Percentiles rank a stretch among this genome's conserved stretches.
Conservation (phyloP, 2,888 invertebrate genomes). For the Agriopis leucophaearia region DNA sequence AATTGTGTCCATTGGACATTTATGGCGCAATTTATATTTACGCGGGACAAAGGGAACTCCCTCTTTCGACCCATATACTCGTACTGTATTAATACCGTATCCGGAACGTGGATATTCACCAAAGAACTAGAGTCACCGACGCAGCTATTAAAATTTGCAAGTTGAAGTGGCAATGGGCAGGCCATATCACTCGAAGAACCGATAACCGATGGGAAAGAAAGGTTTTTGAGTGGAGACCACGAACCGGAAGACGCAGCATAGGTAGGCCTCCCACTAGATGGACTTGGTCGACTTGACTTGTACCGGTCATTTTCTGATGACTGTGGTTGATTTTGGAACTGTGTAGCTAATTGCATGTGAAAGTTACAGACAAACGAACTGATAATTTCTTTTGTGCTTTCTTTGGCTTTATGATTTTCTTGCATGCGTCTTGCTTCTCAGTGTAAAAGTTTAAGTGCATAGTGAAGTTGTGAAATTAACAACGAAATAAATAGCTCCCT, state of each 20-base stretch:
- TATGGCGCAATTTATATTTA: slow-evolving; percentile 77
- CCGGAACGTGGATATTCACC: too few relatives aligned
- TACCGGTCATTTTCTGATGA: slow-evolving; percentile 20
- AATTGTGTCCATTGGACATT: slow-evolving; percentile 76
- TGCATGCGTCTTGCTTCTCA: neutral
- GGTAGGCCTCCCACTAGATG: too few relatives aligned
- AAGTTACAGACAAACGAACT: neutral
- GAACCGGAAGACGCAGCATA: too few relatives aligned
- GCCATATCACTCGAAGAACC: too few relatives aligned
- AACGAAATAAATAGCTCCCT: neutral
- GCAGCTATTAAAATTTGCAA: too few relatives aligned
- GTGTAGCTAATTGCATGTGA: neutral
- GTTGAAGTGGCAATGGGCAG: too few relatives aligned
- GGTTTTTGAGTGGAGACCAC: too few relatives aligned
- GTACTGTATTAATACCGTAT: too few relatives aligned
- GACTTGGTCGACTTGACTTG: too few relatives aligned
- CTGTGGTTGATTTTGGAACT: slow-evolving; percentile 9
- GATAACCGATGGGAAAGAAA: too few relatives aligned
- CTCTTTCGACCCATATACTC: slow-evolving; percentile 38
- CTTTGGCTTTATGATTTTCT: neutral
- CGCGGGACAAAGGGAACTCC: slow-evolving; percentile 59
- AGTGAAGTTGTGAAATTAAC: neutral
- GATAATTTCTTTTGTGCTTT: too few relatives aligned
- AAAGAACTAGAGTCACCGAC: too few relatives aligned
- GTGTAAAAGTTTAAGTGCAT: neutral